Percentiles rank a stretch among this genome's conserved stretches.
These are phyloP conservation scores for Bombus huntii DNA, from an alignment of 1,140 invertebrate genomes.

Conservation along the genomic window DNA sequence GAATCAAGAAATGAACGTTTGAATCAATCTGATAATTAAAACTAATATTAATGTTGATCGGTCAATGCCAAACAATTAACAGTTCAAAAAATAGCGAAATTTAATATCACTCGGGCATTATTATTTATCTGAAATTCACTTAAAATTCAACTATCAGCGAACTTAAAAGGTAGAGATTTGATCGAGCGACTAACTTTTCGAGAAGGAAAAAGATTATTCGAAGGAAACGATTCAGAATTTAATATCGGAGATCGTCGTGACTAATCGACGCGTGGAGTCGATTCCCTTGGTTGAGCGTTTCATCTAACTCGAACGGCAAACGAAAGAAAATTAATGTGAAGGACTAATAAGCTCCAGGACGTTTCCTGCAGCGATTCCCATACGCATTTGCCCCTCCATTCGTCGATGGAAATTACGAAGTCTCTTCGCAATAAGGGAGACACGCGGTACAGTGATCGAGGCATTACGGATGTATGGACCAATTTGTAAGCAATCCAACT, in stretches of 20 bases:
- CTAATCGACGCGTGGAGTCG: slow-evolving; percentile 13
- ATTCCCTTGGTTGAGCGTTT: slow-evolving; percentile 7
- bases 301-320: slow-evolving; percentile 31
- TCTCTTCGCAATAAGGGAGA: slow-evolving; percentile 69
- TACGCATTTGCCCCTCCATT: slow-evolving; percentile 65
- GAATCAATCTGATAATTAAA: no score
- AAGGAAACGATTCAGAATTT: background rate
- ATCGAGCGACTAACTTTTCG: background rate
- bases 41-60: no score
- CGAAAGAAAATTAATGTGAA: slow-evolving; percentile 67
- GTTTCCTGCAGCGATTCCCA: slow-evolving; percentile 58
- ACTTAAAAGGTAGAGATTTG: background rate
- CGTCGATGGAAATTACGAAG: slow-evolving; percentile 75
- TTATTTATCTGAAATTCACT: no score
- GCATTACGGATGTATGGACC: slow-evolving; percentile 82
- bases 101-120: no score
- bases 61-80: no score
- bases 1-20: no score
- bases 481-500: slow-evolving; percentile 84
- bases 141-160: background rate
- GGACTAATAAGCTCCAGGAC: slow-evolving; percentile 57
- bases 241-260: slow-evolving; percentile 11
- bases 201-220: background rate
- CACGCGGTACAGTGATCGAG: slow-evolving; percentile 74
- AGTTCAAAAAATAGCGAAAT: no score